A percentile compares a stretch with the other conserved stretches of the same genome.
These are phyloP conservation scores for Pseudobourletiella spinata DNA, from an alignment of 1,140 invertebrate genomes.

Conservation along the genomic window DNA sequence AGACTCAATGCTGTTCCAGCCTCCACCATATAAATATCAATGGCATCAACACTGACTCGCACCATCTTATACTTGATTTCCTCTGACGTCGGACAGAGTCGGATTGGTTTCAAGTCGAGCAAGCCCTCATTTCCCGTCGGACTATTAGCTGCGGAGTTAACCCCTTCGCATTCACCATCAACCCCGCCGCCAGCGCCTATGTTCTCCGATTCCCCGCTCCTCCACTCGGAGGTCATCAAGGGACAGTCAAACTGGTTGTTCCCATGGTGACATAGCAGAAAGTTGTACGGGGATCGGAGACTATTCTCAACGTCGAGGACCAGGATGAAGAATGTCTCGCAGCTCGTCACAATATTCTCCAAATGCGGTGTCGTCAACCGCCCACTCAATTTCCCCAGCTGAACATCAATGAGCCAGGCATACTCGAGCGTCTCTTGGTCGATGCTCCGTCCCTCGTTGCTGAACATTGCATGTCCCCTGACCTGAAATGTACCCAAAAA, in stretches of 20 bases:
- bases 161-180: neutral
- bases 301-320: constrained; percentile 82
- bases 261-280: constrained; percentile 43
- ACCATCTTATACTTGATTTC: constrained; percentile 94
- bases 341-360: constrained; percentile 70
- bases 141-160: neutral
- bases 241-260: constrained; percentile 34
- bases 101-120: neutral
- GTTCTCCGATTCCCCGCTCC: neutral
- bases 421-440: constrained; percentile 95
- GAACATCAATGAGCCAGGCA: constrained; percentile 81
- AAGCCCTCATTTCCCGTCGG: neutral
- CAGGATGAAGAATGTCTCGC: constrained; percentile 82
- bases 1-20: constrained; percentile 74
- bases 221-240: neutral
- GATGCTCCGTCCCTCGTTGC: constrained; percentile 73
- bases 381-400: constrained; percentile 69
- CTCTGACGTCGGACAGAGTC: constrained; percentile 67
- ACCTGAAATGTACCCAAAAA: too few species aligned
- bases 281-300: constrained; percentile 57
- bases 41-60: constrained; percentile 75
- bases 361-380: constrained; percentile 65
- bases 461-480: constrained; percentile 95
- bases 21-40: constrained; percentile 87
- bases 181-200: neutral